Base-by-base conservation (phyloP, 2,888 invertebrate genomes). In the Thyatira batis region DNA sequence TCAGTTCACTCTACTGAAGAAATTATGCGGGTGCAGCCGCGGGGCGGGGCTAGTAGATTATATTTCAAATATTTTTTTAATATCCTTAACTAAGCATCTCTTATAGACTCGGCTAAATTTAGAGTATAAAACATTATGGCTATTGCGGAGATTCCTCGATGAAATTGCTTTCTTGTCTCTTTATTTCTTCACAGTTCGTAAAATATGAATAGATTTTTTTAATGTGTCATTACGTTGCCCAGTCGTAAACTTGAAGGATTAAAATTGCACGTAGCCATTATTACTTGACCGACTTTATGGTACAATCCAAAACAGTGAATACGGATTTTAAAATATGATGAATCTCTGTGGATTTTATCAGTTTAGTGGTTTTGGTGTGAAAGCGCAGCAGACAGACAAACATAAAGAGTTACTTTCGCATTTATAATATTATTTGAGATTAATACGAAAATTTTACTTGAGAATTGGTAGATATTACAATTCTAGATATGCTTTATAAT, bases 141-240 rank as follows among this genome's bases (percentile, higher is more conserved):
- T 33, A 17, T 39, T 39, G 39, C 17, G 17, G 39, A 39, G 17
- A 39, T 39, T 39, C 39, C 8, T 39, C 39, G 39, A 17, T 39
- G 17, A 39, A 39, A 39, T 39, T 39, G 39, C 39, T 39, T 39
- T 39, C 39, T 39, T 39, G 8, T 17, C 39, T 39, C 17, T 39
- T 39, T 39, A 39, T 39, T 39, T 39, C 39, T 39, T 39, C 39
- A 39, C 39, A 39, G 39, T 39, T 39, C 39, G 39, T 39, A 39
- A 39, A 39, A 17, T 39, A 17, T n/a, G 17, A 39, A 39, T 39
- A 39, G 17, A 39, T 17, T 17, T 39, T 17, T 33, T 33, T 33
- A n/a, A 33, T n/a, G n/a, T 17, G 17, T 39, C 39, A 39, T 39
- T 39, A 39, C 39, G 39, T 8, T 17, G 39, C 8, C 33, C n/a